These are phyloP conservation scores for Monarcha castaneiventris DNA, from an alignment of 2,113 vertebrate species.

Conservation along the genomic window DNA sequence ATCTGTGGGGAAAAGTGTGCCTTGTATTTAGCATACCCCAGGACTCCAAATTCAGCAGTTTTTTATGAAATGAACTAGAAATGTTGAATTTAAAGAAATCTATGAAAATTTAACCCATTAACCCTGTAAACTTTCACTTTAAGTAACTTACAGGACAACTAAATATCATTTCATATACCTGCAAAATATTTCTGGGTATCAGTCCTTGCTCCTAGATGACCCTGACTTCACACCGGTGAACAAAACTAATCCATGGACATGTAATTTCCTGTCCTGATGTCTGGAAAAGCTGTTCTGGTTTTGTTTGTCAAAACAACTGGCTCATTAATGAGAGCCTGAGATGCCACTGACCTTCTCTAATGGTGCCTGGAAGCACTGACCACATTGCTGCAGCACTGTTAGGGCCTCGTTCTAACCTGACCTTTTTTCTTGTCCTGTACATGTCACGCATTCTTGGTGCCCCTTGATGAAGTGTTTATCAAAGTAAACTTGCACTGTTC, in stretches of 20 bases:
- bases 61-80: neutral
- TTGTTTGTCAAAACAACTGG: neutral
- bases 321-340: neutral
- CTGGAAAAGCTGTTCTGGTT: neutral
- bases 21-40: neutral
- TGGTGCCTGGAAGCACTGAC: neutral
- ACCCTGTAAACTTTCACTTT: neutral
- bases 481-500: neutral
- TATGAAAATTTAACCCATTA: neutral
- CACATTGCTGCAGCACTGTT: neutral
- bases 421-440: neutral
- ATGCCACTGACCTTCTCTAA: neutral
- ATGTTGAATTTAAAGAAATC: neutral
- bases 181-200: neutral
- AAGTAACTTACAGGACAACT: neutral
- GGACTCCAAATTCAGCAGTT: neutral
- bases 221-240: neutral
- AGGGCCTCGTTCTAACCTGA: neutral
- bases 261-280: neutral
- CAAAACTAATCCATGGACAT: neutral
- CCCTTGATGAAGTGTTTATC: neutral
- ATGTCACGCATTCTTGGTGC: fast-evolving
- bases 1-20: fast-evolving
- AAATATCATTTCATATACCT: neutral
- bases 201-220: neutral